Conservation (phyloP, 2,113 vertebrate genomes). For the Mesitornis unicolor region DNA sequence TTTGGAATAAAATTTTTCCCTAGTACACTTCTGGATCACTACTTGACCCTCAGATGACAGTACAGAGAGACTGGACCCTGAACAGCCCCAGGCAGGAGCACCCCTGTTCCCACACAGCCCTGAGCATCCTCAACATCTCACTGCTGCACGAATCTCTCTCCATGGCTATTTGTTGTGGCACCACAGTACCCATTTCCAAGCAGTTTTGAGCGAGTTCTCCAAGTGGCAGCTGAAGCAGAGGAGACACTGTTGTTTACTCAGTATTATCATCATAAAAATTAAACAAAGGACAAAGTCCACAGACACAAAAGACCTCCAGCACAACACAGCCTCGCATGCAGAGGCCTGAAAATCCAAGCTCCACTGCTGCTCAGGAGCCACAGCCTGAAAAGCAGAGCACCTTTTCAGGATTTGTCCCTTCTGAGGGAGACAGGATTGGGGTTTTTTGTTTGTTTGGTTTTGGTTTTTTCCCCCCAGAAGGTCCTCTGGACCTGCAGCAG, state of each 20-base stretch:
- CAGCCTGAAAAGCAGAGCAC: neutral
- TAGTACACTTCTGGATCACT: neutral
- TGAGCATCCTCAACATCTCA: neutral
- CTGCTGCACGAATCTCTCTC: neutral
- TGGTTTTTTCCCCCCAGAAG: neutral
- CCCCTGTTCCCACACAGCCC: neutral
- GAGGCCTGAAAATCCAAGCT: neutral
- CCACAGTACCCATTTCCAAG: neutral
- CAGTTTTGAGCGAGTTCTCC: neutral
- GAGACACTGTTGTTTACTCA: neutral
- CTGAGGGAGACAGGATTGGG: neutral
- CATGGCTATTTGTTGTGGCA: neutral
- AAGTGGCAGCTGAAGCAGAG: neutral
- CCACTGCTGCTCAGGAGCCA: neutral
- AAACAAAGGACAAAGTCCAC: neutral
- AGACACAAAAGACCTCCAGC: neutral
- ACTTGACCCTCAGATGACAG: neutral
- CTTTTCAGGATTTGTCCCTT: neutral
- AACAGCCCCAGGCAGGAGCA: neutral
- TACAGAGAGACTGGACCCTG: neutral
- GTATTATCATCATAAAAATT: neutral
- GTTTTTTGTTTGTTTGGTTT: too few relatives aligned
- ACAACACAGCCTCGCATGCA: rapidly evolving
- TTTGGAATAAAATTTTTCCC: neutral
- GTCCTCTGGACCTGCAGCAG: neutral